phyloP scores from a whole-genome alignment of 2,888 invertebrate genomes.

The Stenotaenia linearis region DNA sequence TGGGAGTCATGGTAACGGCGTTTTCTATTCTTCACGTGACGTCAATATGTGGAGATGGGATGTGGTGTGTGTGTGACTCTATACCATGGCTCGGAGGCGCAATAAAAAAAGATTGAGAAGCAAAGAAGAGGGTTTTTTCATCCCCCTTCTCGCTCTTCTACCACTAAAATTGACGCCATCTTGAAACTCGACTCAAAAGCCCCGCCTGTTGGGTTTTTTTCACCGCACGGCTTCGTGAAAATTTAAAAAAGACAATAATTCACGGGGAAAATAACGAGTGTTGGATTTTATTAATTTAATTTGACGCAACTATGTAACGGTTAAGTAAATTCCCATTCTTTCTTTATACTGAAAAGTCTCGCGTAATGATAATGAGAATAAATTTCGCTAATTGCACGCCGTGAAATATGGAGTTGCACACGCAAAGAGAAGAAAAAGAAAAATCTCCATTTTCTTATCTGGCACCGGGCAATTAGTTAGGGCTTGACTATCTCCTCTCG shows the following conservation, averaged over 20 bases:
- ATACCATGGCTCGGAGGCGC: neutral
- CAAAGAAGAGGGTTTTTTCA: neutral
- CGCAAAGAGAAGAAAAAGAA: neutral
- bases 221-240: neutral
- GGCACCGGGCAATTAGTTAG: neutral
- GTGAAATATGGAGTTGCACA: conserved; percentile 3
- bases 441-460: neutral
- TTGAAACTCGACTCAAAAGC: neutral
- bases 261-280: neutral
- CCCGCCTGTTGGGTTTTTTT: neutral
- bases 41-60: neutral
- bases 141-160: neutral
- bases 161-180: neutral
- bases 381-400: conserved; percentile 24
- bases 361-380: conserved; percentile 29
- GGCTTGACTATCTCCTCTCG: neutral
- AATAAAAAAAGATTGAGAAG: neutral
- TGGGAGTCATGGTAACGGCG: neutral
- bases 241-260: neutral
- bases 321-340: neutral
- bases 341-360: neutral
- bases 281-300: neutral
- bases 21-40: neutral
- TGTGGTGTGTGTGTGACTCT: neutral
- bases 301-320: neutral